phyloP scores from a whole-genome alignment of 1,140 invertebrate genomes.

The Cheumatopsyche charites region DNA sequence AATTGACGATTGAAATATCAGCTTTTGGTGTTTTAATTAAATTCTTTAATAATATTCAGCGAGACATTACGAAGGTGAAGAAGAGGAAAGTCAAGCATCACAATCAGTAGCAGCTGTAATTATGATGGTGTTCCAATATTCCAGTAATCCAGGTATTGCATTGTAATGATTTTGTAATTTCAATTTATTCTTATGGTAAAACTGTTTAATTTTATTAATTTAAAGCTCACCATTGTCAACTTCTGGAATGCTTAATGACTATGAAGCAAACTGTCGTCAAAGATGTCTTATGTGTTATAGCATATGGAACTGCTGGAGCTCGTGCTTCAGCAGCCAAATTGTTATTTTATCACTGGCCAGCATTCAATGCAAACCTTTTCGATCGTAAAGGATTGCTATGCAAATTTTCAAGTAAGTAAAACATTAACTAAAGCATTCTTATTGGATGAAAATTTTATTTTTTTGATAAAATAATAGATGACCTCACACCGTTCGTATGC shows the following conservation, averaged over 20 bases:
- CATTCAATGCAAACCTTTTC: conserved; percentile 91
- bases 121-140: conserved; percentile 98
- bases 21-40: conserved; percentile 4
- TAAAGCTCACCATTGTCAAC: conserved; percentile 94
- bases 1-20: no score
- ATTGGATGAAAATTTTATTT: not conserved
- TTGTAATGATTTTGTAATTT: no score
- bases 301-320: conserved; percentile 92
- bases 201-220: no score
- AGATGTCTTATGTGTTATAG: conserved; percentile 95
- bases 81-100: conserved; percentile 82
- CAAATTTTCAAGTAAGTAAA: conserved; percentile 86
- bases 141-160: conserved; percentile 85
- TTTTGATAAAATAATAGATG: conserved; percentile 58
- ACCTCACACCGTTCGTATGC: conserved; percentile 79
- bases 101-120: conserved; percentile 94
- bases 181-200: no score
- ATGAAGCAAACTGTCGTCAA: conserved; percentile 87
- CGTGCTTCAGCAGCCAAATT: conserved; percentile 93
- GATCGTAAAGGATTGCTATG: conserved; percentile 88
- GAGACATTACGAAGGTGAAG: conserved; percentile 69
- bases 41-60: conserved; percentile 57
- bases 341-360: conserved; percentile 99
- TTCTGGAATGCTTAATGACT: conserved; percentile 93
- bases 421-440: not conserved